Base-by-base conservation (phyloP, 2,888 invertebrate genomes). In the Archips xylosteana region DNA sequence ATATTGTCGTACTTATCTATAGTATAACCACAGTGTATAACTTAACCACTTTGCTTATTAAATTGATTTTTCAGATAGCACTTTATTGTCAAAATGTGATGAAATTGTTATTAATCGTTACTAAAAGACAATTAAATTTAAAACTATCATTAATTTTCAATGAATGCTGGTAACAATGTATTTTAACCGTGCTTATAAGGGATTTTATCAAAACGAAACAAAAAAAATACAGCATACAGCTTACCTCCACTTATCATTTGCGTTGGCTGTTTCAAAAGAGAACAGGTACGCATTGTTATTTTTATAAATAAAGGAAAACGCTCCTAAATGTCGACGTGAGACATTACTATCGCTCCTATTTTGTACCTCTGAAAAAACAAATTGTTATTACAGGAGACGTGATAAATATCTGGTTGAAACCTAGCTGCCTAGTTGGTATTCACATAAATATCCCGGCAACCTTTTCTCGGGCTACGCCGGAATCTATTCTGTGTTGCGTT, bases 341-440 rank as follows among this genome's bases (percentile, higher is more conserved):
- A 60, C 68, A 73, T 73, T 69, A 68, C 73, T 69, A 73, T 68
- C 49, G 73, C 69, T 73, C 69, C 69, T 51, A 69, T 73, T 59
- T 69, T 60, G 73, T 73, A 69, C 73, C 73, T 64, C 51, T 63
- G 63, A 73, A 73, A 69, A 73, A 73, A 73, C 73, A 69, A 73
- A 73, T 73, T 69, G 73, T 73, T 73, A 73, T 73, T 73, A 73
- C 73, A 69, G 64, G 54, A 64, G 69, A 73, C 73, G 68, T 73
- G 73, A 73, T 73, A 73, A 73, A 73, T 73, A 69, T 69, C 69
- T 73, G 73, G 69, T 64, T 73, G 69, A 69, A 59, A 69, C 65
- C 32, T 74, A 54, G 70, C 70, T 61, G 51, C 65, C 74, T 74
- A 65, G 70, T 74, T 74, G 73, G 69, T 74, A 69, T 74, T 74